Evolutionary conservation across 2,888 invertebrate genomes (phyloP).

Genomic region (Omphaloscelis lunosa): DNA sequence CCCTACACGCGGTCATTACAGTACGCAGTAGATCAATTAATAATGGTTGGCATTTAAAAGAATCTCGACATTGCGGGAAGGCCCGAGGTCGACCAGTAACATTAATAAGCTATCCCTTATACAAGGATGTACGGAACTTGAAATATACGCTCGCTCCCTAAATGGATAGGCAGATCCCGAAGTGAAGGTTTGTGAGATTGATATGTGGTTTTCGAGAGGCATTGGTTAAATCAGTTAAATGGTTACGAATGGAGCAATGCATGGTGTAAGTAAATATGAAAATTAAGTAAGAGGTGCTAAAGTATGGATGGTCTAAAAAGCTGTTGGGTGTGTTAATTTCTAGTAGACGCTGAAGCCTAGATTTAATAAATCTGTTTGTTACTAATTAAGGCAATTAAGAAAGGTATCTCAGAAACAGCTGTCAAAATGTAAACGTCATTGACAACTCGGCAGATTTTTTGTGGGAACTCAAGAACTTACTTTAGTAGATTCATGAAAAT

Average conservation of each 20-base stretch:
- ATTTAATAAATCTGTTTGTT: neutral
- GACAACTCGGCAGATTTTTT: neutral
- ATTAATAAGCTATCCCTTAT: constrained; percentile 62
- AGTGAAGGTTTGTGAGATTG: constrained; percentile 23
- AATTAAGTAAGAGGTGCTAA: constrained; percentile 2
- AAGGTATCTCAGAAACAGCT: neutral
- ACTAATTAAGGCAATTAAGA: neutral
- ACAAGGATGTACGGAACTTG: constrained; percentile 61
- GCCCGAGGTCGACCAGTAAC: constrained; percentile 75
- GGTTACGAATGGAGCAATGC: neutral
- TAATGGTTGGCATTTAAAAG: constrained; percentile 77
- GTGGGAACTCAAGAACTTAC: neutral
- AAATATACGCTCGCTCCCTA: constrained; percentile 38
- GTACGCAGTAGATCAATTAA: constrained; percentile 48
- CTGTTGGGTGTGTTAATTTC: neutral
- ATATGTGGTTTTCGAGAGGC: constrained; percentile 6
- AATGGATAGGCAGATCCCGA: constrained; percentile 27
- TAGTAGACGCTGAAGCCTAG: neutral
- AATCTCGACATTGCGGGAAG: constrained; percentile 74
- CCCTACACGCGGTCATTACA: constrained; percentile 39
- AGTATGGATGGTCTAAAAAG: neutral
- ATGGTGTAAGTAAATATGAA: neutral
- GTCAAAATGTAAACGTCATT: neutral
- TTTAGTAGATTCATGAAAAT: neutral
- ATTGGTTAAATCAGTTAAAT: neutral